phyloP scores from a whole-genome alignment of 2,113 vertebrate species.

The Gorsachius goisagi region DNA sequence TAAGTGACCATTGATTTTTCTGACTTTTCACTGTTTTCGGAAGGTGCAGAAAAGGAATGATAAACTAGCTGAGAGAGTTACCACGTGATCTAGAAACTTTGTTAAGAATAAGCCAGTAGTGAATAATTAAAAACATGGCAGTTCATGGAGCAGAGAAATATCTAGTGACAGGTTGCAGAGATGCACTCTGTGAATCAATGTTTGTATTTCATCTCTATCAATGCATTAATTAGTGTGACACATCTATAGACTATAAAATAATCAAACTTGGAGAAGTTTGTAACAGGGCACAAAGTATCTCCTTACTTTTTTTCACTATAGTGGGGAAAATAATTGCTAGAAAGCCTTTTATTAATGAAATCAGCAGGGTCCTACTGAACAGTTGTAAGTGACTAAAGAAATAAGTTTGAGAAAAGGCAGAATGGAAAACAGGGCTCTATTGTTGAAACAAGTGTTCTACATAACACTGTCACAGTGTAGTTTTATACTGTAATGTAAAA shows the following conservation, averaged over 20 bases:
- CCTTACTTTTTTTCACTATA: not conserved
- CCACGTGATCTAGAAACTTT: not conserved
- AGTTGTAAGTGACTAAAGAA: not conserved
- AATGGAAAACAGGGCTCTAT: not conserved
- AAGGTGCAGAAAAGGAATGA: not conserved
- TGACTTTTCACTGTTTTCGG: not conserved
- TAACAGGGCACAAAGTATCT: not conserved
- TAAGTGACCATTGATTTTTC: conserved; percentile 45
- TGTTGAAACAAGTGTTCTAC: not conserved
- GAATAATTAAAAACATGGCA: not conserved
- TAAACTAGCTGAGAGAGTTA: not conserved
- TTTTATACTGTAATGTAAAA: not conserved
- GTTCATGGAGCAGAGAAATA: not conserved
- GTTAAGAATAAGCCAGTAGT: not conserved
- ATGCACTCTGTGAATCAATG: not conserved
- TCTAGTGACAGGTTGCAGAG: not conserved
- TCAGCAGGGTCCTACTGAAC: not conserved
- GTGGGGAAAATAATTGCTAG: not conserved
- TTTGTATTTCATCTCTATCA: not conserved
- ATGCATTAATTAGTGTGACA: not conserved
- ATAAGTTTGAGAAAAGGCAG: not conserved
- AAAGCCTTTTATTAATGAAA: not conserved
- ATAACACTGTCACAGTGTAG: not conserved
- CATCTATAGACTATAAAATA: not conserved
- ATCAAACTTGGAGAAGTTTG: not conserved